These are phyloP conservation scores for Petrosia ficiformis DNA, from an alignment of 37 sponge, comb jelly and placozoan genomes.

Conservation along the genomic window DNA sequence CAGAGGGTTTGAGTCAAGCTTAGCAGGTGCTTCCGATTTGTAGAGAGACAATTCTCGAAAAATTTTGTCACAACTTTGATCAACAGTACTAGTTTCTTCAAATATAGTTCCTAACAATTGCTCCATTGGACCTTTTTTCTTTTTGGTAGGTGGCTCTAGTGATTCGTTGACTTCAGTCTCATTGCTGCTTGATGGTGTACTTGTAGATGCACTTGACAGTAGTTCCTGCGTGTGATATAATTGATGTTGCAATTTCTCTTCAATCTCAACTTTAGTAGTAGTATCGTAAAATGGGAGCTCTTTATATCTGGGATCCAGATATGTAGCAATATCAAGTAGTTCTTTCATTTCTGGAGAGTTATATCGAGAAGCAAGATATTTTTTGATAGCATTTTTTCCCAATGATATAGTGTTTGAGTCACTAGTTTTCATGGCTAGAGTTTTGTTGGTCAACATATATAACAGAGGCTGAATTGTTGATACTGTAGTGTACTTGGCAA, in stretches of 20 bases:
- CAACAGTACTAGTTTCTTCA: no score
- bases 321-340: slow-evolving; percentile 8
- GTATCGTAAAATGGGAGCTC: slow-evolving; percentile 14
- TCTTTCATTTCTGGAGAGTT: no score
- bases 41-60: no score
- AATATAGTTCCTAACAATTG: no score
- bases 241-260: slow-evolving; percentile 12
- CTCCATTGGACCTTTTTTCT: no score
- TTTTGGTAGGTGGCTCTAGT: no score
- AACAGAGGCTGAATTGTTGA: slow-evolving; percentile 2
- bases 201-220: no score
- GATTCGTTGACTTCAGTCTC: no score
- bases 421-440: slow-evolving; percentile 1
- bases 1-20: no score
- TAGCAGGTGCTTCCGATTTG: no score
- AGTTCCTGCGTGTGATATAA: neutral
- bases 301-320: slow-evolving; percentile 14
- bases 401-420: neutral
- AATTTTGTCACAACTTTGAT: no score
- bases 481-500: slow-evolving; percentile 2
- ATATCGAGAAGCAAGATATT: neutral
- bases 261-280: neutral
- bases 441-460: slow-evolving; percentile 1
- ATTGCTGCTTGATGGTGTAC: no score
- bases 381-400: slow-evolving; percentile 4